Percentiles rank a stretch among this genome's conserved stretches.
These are phyloP conservation scores for Malurus alboscapulatus DNA, from an alignment of 2,113 vertebrate genomes.

Conservation along the genomic window DNA sequence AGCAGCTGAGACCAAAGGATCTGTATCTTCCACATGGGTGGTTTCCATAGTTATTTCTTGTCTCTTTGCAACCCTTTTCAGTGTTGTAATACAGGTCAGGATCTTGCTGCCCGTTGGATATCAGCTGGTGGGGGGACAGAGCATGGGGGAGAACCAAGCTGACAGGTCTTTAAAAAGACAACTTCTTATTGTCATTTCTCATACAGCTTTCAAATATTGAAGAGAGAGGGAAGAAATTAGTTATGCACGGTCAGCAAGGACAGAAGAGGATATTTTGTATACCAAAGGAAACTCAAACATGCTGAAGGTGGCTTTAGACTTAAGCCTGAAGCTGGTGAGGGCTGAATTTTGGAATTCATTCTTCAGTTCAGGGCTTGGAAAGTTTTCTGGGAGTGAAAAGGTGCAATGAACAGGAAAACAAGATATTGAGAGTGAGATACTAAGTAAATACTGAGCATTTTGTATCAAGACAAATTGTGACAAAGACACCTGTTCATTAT, in stretches of 20 bases:
- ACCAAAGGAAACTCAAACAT: not conserved
- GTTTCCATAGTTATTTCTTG: not conserved
- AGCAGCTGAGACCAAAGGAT: not conserved
- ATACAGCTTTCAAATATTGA: not conserved
- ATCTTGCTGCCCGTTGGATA: not conserved
- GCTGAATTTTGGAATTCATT: not conserved
- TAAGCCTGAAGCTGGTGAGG: not conserved
- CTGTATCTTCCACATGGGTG: not conserved
- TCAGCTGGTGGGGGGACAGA: not conserved
- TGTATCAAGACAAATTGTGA: not conserved
- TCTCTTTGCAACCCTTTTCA: not conserved
- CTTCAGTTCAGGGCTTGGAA: not conserved
- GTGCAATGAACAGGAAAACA: not conserved
- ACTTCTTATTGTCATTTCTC: not conserved
- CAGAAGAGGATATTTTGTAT: not conserved
- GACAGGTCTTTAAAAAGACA: not conserved
- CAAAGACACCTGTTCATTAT: not conserved
- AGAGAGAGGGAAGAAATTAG: not conserved
- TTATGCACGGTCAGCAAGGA: not conserved
- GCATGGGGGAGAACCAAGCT: not conserved
- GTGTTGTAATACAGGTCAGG: not conserved
- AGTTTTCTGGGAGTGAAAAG: not conserved
- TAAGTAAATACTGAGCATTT: not conserved
- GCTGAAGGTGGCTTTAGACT: not conserved
- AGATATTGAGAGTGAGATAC: not conserved